Percentiles rank a stretch among this genome's conserved stretches.
These are phyloP conservation scores for Semotilus atromaculatus DNA, from an alignment of 2,797 vertebrate species.

Conservation along the genomic window DNA sequence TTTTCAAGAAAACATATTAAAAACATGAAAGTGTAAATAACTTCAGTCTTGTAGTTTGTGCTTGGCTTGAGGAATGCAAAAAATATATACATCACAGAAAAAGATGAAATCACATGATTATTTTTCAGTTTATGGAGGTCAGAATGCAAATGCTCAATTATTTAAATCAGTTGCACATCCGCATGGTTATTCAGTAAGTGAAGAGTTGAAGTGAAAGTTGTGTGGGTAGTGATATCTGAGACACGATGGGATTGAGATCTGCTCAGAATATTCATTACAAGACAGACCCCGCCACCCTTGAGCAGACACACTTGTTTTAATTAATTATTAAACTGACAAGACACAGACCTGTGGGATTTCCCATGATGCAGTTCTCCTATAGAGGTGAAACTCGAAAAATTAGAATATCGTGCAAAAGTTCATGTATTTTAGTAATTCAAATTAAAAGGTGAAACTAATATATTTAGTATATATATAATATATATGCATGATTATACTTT, in stretches of 20 bases:
- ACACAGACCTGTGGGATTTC: slow-evolving; percentile 31
- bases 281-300: slow-evolving; percentile 32
- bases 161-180: background rate
- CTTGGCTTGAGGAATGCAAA: background rate
- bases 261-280: slow-evolving; percentile 52
- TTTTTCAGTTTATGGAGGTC: background rate
- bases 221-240: background rate
- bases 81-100: background rate
- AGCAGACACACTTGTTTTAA: slow-evolving; percentile 48
- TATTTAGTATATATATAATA: too few relatives aligned
- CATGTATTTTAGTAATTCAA: too few relatives aligned
- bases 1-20: slow-evolving; percentile 3
- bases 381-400: too few relatives aligned
- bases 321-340: slow-evolving; percentile 54
- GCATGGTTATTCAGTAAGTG: background rate
- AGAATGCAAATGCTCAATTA: background rate
- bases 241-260: slow-evolving; percentile 14
- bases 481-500: too few relatives aligned
- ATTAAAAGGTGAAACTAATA: too few relatives aligned
- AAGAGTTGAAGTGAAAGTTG: slow-evolving; percentile 2
- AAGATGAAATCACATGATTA: background rate
- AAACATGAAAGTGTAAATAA: background rate
- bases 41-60: background rate
- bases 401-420: too few relatives aligned
- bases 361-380: background rate